Base-by-base conservation (phyloP, 2,113 vertebrate species). In the Redunca redunca region DNA sequence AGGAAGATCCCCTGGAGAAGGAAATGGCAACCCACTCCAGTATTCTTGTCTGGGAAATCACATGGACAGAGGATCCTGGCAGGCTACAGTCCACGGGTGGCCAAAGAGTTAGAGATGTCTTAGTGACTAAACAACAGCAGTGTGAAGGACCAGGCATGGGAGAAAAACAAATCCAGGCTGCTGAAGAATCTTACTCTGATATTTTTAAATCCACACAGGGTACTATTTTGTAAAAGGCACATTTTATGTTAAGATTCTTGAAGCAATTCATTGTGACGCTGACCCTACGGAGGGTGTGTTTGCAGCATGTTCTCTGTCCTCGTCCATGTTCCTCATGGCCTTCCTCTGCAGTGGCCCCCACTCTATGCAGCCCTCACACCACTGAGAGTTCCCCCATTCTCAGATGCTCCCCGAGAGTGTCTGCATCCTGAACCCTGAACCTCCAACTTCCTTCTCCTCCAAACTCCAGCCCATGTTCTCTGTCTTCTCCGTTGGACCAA, bases 161-260 rank as follows among this genome's bases (percentile, higher is more conserved):
- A 7, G 48, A 7, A 23, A 57, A 85, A 84, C 13, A 93, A 46
- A 25, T 40, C 17, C 43, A 43, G 10, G 10, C 12, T 58, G 8
- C 77, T 46, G 12, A 94, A 84, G 64, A 90, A 88, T 33, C 43
- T 58, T 60, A 30, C 11, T 53, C 60, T 52, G 62, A 9, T 28
- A 64, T 26, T 71, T 92, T 95, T 1, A 83, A 92, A 87, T 28
- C 28, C 52, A 62, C 57, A 85, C 19, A 13, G 16, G 58, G 14
- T 55, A 9, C 64, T 62, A 25, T 60, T 90, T 96, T 90, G 26
- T 26, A 62, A 60, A 80, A 33, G 78, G 33, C 7, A 82, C 46
- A 64, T 77, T 40, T 91, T 90, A 25, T 6, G 67, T 90, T 52
- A 83, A 78, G 81, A 91, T 43, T 53, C 36, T 50, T 46, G 36